A percentile compares a stretch with the other conserved stretches of the same genome.
Evolutionary conservation across 1,140 invertebrate species (phyloP).

Genomic region (Drosophila athabasca): DNA sequence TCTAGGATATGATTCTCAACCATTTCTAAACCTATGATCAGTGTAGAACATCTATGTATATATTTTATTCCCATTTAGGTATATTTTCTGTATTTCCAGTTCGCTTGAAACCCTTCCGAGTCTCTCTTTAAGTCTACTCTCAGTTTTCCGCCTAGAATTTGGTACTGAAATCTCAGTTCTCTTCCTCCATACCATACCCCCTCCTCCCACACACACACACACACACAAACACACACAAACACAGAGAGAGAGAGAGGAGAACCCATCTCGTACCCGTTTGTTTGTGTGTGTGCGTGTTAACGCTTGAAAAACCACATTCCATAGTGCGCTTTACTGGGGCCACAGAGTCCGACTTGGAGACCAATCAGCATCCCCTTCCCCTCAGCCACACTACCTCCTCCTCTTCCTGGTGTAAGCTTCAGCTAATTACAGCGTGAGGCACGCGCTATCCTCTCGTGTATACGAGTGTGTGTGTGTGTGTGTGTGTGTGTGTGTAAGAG

Average conservation of each 20-base stretch:
- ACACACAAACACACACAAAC: not conserved
- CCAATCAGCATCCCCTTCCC: conserved; percentile 58
- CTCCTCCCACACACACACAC: not conserved
- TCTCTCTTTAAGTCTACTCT: not conserved
- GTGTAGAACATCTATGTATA: too few species aligned
- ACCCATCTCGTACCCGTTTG: not conserved
- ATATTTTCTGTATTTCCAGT: not conserved
- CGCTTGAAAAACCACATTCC: conserved; percentile 79
- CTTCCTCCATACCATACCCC: not conserved
- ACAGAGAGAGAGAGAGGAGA: not conserved
- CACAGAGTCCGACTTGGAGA: conserved; percentile 36
- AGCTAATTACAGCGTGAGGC: conserved; percentile 76
- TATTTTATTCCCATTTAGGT: too few species aligned
- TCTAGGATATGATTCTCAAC: too few species aligned
- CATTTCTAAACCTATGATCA: too few species aligned
- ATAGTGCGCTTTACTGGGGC: conserved; percentile 63
- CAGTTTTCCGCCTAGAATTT: conserved; percentile 12
- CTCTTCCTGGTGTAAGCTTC: conserved; percentile 49
- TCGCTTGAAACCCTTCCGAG: not conserved
- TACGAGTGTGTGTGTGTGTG: conserved; percentile 22
- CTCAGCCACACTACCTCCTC: not conserved
- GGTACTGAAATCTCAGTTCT: conserved; percentile 13
- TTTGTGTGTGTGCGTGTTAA: conserved; percentile 46
- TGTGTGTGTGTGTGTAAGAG: conserved; percentile 16
- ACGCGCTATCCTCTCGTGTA: conserved; percentile 54